Evolutionary conservation across 1,140 invertebrate species (phyloP), one percentile per base, ranked within the genome.

Genomic region (Calliopsis andreniformis): DNA sequence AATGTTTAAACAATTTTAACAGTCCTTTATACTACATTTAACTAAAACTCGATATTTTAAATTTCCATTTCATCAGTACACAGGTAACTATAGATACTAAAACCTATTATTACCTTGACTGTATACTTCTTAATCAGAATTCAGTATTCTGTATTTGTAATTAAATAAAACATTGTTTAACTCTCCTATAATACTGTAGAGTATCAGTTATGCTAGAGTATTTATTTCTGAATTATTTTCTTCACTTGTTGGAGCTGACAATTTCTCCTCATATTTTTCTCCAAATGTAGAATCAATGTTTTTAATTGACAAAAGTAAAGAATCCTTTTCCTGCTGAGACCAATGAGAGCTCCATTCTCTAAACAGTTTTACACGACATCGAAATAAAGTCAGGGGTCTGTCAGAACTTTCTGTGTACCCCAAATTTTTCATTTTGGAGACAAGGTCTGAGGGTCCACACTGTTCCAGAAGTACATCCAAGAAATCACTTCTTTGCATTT

Each of bases 301-400:
- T 61, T 94, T 94, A 32, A 97, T 94, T 67, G 94, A 94, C 56
- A 93, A 93, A 14, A 96, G 87, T n/a, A 97, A 92, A 67, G 93
- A 93, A 39, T 95, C 94, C 85, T 95, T 95, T 72, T 97, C 95
- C 72, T 95, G 94, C 55, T 94, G 93, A 51, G 94, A 94, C 97
- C 97, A 98, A 82, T 94, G 95, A 66, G 94, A 93, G 86, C 95
- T 96, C 97, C 97, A 98, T 91, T 97, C 95, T 86, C 94, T 94
- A 87, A 98, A 98, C 16, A 98, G 89, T 91, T 98, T 98, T 86
- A 98, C 95, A 63, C 97, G 94, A 88, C 97, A 98, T 88, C 97
- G 95, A 88, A 97, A 98, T 70, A 98, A 93, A 84, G 95, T 97
- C 82, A 97, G 96, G 42, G 96, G 97, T 84, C 95, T 95, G 16